Conservation (phyloP, 2,113 vertebrate species). For the Daphoenositta chrysoptera region DNA sequence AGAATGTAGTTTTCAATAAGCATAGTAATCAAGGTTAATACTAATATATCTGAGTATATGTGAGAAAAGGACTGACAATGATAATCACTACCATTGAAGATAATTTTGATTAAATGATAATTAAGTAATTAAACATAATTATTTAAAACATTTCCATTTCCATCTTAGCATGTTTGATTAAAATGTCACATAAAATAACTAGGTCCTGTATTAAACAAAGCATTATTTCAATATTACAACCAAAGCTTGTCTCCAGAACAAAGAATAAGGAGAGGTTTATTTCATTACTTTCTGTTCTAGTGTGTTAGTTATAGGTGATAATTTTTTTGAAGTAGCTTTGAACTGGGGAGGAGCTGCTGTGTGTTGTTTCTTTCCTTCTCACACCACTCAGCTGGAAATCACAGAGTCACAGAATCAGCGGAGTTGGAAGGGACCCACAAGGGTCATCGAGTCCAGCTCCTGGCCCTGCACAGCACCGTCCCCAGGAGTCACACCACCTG, state of each 20-base stretch:
- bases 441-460: neutral
- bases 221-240: neutral
- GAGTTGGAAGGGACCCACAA: neutral
- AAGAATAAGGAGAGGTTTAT: neutral
- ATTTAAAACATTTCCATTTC: slow-evolving; percentile 10
- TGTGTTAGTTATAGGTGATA: neutral
- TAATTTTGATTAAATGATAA: slow-evolving; percentile 39
- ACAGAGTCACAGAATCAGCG: neutral
- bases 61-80: slow-evolving; percentile 20
- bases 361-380: neutral
- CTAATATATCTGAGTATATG: neutral
- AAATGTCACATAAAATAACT: slow-evolving; percentile 1
- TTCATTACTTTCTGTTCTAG: neutral
- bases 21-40: neutral
- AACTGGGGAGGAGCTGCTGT: neutral
- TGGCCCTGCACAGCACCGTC: neutral
- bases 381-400: neutral
- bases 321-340: neutral
- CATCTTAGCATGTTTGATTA: slow-evolving; percentile 10
- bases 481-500: neutral
- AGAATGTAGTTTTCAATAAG: neutral
- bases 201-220: neutral
- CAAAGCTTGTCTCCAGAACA: neutral
- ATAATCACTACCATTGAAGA: slow-evolving; percentile 14
- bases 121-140: slow-evolving; percentile 44